A percentile compares a stretch with the other conserved stretches of the same genome.
These are phyloP conservation scores for Illadopsis cleaveri DNA, from an alignment of 2,113 vertebrate species.

Conservation along the genomic window DNA sequence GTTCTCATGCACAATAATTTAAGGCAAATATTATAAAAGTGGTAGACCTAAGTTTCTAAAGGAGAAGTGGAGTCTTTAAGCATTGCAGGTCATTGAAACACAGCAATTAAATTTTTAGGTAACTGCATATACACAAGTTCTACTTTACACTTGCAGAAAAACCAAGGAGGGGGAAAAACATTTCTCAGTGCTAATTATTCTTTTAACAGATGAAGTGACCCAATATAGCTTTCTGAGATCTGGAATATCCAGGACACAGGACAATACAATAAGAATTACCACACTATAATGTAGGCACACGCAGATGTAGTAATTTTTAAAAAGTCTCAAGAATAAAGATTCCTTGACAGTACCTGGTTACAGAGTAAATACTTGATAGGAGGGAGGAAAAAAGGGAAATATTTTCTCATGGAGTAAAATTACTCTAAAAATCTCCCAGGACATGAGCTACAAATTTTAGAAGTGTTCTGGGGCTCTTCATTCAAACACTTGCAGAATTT, in stretches of 20 bases:
- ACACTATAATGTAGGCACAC: neutral
- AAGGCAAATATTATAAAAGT: neutral
- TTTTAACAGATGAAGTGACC: neutral
- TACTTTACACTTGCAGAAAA: neutral
- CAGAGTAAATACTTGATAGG: neutral
- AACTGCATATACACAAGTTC: neutral
- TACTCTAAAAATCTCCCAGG: neutral
- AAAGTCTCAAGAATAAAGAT: neutral
- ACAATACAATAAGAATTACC: neutral
- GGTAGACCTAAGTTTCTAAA: neutral
- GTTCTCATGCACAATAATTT: neutral
- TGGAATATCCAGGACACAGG: neutral
- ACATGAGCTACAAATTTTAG: neutral
- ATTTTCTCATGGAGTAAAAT: neutral
- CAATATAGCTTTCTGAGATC: neutral
- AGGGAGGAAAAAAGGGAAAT: fast-evolving
- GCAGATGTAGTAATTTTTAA: fast-evolving
- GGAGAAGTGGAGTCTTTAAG: neutral
- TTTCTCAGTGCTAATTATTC: neutral
- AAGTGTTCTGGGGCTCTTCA: neutral
- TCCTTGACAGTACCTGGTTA: neutral
- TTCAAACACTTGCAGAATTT: neutral
- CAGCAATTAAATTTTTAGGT: neutral
- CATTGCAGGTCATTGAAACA: neutral
- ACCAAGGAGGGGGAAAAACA: fast-evolving